These are phyloP conservation scores for Menidia beryllina DNA, from an alignment of 2,113 vertebrate species.

Conservation along the genomic window DNA sequence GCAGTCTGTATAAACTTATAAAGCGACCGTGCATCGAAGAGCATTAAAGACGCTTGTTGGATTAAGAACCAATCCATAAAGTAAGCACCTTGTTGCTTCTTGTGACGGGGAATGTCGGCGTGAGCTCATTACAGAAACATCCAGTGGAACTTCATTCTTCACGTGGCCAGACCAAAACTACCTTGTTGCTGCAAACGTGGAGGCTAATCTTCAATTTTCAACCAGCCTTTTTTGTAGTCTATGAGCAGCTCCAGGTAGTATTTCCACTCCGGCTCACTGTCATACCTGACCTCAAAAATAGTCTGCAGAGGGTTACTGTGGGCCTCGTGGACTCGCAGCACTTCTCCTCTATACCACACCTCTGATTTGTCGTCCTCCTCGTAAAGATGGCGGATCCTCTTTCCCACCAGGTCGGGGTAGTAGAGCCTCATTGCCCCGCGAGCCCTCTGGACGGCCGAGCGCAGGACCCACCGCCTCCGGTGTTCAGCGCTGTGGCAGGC, in stretches of 20 bases:
- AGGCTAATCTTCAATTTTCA: slow-evolving; percentile 79
- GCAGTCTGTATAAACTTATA: background rate
- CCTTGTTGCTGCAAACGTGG: background rate
- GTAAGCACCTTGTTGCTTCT: background rate
- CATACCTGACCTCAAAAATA: slow-evolving; percentile 84
- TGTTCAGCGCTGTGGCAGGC: slow-evolving; percentile 65
- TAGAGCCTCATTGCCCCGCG: slow-evolving; percentile 44
- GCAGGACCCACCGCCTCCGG: slow-evolving; percentile 75
- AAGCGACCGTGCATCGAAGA: background rate
- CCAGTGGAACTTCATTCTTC: slow-evolving; percentile 25
- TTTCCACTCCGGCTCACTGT: slow-evolving; percentile 86
- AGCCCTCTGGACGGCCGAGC: slow-evolving; percentile 71
- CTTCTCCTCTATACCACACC: slow-evolving; percentile 83
- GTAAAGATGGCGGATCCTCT: slow-evolving; percentile 84
- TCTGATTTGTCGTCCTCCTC: slow-evolving; percentile 87
- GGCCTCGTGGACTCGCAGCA: slow-evolving; percentile 78
- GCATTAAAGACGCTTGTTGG: background rate
- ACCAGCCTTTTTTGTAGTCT: slow-evolving; percentile 84
- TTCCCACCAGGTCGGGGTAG: slow-evolving; percentile 86
- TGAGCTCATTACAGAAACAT: slow-evolving; percentile 10
- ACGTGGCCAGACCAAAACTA: background rate
- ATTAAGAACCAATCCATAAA: background rate
- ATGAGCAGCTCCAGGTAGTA: slow-evolving; percentile 84
- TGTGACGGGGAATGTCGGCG: background rate
- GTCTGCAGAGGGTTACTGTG: slow-evolving; percentile 80